Percentiles rank a stretch among this genome's conserved stretches.
These are phyloP conservation scores for Strigamia maritima DNA, from an alignment of 2,888 invertebrate species.

Conservation along the genomic window DNA sequence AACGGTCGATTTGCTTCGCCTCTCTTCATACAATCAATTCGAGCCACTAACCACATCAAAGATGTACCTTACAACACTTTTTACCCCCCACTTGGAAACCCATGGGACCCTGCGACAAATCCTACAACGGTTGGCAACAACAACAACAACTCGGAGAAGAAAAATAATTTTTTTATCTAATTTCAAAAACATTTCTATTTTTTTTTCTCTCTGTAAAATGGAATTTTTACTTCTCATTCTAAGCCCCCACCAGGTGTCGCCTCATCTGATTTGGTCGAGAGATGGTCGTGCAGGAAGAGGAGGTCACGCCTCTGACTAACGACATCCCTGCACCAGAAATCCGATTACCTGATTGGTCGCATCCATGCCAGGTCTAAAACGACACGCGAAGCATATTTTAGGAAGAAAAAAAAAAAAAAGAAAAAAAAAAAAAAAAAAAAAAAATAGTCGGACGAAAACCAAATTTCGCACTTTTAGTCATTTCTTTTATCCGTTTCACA, in stretches of 20 bases:
- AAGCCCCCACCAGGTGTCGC: constrained; percentile 6
- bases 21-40: not conserved
- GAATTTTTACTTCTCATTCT: too few species aligned
- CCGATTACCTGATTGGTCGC: constrained; percentile 23
- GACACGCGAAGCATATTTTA: not conserved
- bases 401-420: not conserved
- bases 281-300: not conserved
- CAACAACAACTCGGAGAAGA: too few species aligned
- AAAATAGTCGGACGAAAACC: not conserved
- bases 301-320: constrained; percentile 15
- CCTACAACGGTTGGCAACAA: not conserved
- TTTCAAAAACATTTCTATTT: too few species aligned
- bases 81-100: too few species aligned
- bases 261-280: constrained; percentile 1
- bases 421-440: not conserved
- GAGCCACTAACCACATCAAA: not conserved
- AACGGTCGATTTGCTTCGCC: not conserved
- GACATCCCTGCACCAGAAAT: constrained; percentile 23
- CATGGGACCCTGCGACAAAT: too few species aligned
- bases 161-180: too few species aligned
- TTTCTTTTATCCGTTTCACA: too few species aligned
- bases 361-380: not conserved
- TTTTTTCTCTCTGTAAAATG: too few species aligned
- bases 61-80: too few species aligned
- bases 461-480: too few species aligned